Evolutionary conservation across 2,888 invertebrate species (phyloP), one percentile per base, ranked within the genome.

Genomic region (Euplexia lucipara): DNA sequence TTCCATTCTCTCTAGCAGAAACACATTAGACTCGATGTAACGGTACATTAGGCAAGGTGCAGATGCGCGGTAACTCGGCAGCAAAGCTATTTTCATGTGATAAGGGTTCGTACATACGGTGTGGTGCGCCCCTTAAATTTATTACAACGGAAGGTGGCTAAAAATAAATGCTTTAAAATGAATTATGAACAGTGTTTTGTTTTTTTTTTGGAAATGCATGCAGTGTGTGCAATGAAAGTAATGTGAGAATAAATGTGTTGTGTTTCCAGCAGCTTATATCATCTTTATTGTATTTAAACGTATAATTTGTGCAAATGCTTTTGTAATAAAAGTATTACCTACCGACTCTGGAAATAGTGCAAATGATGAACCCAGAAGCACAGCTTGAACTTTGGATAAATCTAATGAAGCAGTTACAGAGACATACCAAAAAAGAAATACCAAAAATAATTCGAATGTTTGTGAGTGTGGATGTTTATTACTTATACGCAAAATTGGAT

Each of bases 41-140:
- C 83, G 87, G 67, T 83, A 86, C 86, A 86, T 87, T 84, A 86
- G 75, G 82, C 79, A 59, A 70, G 82, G 79, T 86, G 85, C 86
- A 87, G 86, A 86, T 86, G 87, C 79, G 78, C 80, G 67, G 76
- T 74, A 78, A 66, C 62, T 59, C 74, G 56, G 65, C 70, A 71
- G 61, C 56, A 64, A 70, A 79, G 78, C 82, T 66, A 81, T 82
- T 85, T 83, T 73, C 75, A 62, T 70, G 80, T 85, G 86, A 86
- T 86, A 86, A 83, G 84, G 83, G 86, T 84, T 79, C 58, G 57
- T 73, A 79, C 75, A 78, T 70, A 75, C 63, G 78, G 67, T 79
- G 72, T 72, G 75, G 69, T 70, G 58, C 66, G 64, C 74, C 61
- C 69, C 66, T 78, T 70, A 80, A 84, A 85, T 86, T 83, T 86